Base-by-base conservation (phyloP, 2,888 invertebrate genomes). In the Pelosia muscerda region DNA sequence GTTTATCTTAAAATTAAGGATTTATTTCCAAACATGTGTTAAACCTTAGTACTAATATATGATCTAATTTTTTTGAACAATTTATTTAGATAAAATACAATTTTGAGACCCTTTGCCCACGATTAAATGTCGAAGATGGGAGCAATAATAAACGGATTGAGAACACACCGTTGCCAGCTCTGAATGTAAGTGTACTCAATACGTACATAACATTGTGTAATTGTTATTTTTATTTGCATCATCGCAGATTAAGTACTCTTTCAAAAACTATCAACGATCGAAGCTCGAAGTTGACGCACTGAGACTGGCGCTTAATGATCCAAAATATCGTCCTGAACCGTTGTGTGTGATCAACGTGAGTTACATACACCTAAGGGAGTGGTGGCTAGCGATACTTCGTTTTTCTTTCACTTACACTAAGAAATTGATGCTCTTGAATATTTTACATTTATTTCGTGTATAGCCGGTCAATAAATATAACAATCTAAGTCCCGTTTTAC, bases 131-230 rank as follows among this genome's bases (percentile, higher is more conserved):
- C 86, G 95, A 96, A 86, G 97, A 97, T 81, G 95, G 89, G 92
- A 95, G 84, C 94, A 96, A 88, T 65, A 76, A 59, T 64, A 74
- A 76, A 71, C 74, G 79, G 92, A 96, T 93, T 91, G 96, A 89
- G 96, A 97, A 91, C 94, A 96, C 96, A 81, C 97, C 97, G 54
- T 95, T 97, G 81, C 97, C 97, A 73, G 97, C 97, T 26, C 91
- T 97, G 81, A 97, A 97, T 90, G 97, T 97, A 96, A 96, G 96
- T 96, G 65, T 23, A 60, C 15, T 62, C 23, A n/a, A 28, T 28
- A 56, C 28, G 13, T 22, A 2, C 28, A 63, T 61, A 22, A 53
- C 42, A 66, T 53, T 60, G 31, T 70, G 34, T 28, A 59, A 62
- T 62, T 70, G n/a, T 70, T 69, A 38, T 70, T 75, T 80, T 79